Base-by-base conservation (phyloP, 2,797 vertebrate genomes). In the Arctocebus calabarensis region DNA sequence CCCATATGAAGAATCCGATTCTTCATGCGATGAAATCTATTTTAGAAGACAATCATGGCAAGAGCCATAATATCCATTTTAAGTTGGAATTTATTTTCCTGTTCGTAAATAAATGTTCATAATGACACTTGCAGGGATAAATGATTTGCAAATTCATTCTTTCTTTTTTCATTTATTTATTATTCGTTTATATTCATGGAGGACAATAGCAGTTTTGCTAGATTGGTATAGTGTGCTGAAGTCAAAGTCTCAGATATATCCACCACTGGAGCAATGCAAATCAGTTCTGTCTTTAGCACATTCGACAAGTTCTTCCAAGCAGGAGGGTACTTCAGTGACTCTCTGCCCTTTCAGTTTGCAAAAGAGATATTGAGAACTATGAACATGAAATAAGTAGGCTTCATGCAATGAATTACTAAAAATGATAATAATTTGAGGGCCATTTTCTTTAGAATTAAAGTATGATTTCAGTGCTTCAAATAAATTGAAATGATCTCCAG, bases 391-490 rank as follows among this genome's bases (percentile, higher is more conserved):
- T 88, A 90, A 81, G 4, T 88, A 70, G 29, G 14, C 23, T 90
- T 88, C 55, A 66, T 7, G 62, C 66, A 92, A 3, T 91, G 84
- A 19, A 45, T 85, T 90, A 82, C 95, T 73, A 13, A 88, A 90
- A 90, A 73, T 74, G 19, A 87, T 84, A 93, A 87, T 25, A 84
- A 81, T 64, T 79, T 71, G 11, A 34, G 32, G 7, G 14, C 0
- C 7, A 2, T 73, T 90, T 55, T 64, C 29, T 95, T 91, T 19
- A 84, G 23, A 95, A 93, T 84, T 83, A 86, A 95, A 75, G 11
- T 91, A 29, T 74, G 29, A 89, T 93, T 88, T 89, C 29, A 86
- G 45, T 34, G n/a, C 52, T 90, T 95, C 16, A 71, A 66, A 62
- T 84, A 84, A 86, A 77, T n/a, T 34, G 48, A 88, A 40, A 79